Evolutionary conservation across 2,113 vertebrate genomes (phyloP).

Genomic region (Saiga tatarica): DNA sequence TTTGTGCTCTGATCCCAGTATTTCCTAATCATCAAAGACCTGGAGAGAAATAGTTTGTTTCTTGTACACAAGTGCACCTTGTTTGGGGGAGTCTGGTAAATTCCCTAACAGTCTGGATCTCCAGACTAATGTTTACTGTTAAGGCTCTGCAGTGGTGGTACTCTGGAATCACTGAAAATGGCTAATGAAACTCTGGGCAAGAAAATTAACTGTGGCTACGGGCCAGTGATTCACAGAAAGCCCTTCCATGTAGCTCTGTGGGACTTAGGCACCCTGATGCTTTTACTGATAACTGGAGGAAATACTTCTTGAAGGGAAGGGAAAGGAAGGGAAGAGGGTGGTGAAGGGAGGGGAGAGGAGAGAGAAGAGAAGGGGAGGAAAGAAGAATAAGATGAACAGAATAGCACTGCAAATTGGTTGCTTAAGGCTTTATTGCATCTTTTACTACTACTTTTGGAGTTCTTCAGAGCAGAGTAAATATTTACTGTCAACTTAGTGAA

Average conservation of each 20-base stretch:
- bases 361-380: neutral
- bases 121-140: neutral
- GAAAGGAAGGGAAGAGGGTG: neutral
- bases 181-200: neutral
- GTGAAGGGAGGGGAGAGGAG: neutral
- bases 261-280: neutral
- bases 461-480: conserved; percentile 14
- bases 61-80: neutral
- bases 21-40: neutral
- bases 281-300: neutral
- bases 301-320: neutral
- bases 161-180: conserved; percentile 21
- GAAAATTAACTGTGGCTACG: neutral
- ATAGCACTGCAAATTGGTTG: neutral
- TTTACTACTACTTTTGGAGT: neutral
- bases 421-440: neutral
- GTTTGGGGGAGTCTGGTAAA: neutral
- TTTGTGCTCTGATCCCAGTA: neutral
- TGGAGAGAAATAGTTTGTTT: neutral
- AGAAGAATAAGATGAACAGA: neutral
- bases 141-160: neutral
- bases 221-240: neutral
- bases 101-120: neutral
- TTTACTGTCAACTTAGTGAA: neutral
- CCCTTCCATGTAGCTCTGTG: neutral